Percentiles rank a stretch among this genome's conserved stretches.
Conservation (phyloP, 2,888 invertebrate genomes). For the Aphodius granarius region DNA sequence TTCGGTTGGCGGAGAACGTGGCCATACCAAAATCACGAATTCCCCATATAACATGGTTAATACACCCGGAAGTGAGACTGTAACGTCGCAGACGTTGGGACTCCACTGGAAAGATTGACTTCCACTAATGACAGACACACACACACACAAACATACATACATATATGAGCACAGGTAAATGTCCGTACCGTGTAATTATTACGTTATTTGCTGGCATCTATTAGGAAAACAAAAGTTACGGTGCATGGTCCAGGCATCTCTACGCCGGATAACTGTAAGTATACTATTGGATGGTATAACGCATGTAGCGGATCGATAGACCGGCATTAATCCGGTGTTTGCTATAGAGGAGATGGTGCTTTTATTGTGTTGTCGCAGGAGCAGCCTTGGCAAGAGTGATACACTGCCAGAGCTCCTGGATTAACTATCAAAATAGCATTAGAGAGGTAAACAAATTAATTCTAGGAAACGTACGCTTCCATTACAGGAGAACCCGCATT, state of each 20-base stretch:
- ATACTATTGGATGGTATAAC: no score
- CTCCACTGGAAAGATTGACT: background rate
- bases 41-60: constrained; percentile 31
- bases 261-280: background rate
- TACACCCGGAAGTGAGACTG: constrained; percentile 33
- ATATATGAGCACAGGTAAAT: background rate
- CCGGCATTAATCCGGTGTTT: background rate
- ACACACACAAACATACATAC: background rate
- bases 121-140: background rate
- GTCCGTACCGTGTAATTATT: background rate
- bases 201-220: background rate
- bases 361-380: background rate
- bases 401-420: constrained; percentile 5
- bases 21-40: constrained; percentile 37
- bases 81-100: background rate
- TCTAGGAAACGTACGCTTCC: constrained; percentile 3
- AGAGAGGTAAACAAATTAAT: constrained; percentile 9
- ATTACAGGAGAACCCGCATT: background rate
- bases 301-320: constrained; percentile 1
- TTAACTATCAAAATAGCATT: constrained; percentile 15
- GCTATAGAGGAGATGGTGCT: background rate
- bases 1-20: constrained; percentile 31
- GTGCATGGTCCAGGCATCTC: background rate
- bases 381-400: background rate
- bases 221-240: background rate